Percentiles rank a stretch among this genome's conserved stretches.
phyloP scores from a whole-genome alignment of 2,888 invertebrate genomes.

The Coecobrya sp. region DNA sequence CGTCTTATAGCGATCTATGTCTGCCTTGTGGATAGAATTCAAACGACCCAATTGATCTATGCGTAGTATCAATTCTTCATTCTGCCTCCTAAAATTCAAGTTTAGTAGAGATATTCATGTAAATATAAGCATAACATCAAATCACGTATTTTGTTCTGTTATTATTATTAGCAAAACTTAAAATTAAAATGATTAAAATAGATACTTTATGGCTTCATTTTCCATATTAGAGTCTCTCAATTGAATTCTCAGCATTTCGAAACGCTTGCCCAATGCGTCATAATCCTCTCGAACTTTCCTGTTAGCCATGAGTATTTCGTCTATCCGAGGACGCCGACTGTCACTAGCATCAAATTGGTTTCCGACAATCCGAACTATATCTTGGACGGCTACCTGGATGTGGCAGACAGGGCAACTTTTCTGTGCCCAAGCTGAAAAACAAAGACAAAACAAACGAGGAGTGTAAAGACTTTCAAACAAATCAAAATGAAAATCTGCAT shows the following conservation, averaged over 20 bases:
- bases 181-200: not conserved
- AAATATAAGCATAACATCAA: not conserved
- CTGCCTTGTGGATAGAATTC: slow-evolving; percentile 15
- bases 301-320: slow-evolving; percentile 43
- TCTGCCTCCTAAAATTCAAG: slow-evolving; percentile 9
- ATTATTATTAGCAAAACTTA: not conserved
- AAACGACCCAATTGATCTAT: slow-evolving; percentile 3
- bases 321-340: slow-evolving; percentile 44
- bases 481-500: not conserved
- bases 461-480: not conserved
- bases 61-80: slow-evolving; percentile 1
- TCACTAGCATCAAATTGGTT: not conserved
- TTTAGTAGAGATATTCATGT: no score
- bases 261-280: not conserved
- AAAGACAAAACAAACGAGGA: not conserved
- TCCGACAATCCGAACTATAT: slow-evolving; percentile 70
- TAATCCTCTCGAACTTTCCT: slow-evolving; percentile 60
- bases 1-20: slow-evolving; percentile 38
- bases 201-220: not conserved
- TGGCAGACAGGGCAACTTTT: slow-evolving; percentile 73
- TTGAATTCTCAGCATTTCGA: slow-evolving; percentile 33
- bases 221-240: not conserved
- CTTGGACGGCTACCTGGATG: slow-evolving; percentile 24
- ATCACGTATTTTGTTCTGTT: not conserved
- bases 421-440: slow-evolving; percentile 66